Conservation (phyloP, 2,797 vertebrate species). For the Pseudochaenichthys georgianus region DNA sequence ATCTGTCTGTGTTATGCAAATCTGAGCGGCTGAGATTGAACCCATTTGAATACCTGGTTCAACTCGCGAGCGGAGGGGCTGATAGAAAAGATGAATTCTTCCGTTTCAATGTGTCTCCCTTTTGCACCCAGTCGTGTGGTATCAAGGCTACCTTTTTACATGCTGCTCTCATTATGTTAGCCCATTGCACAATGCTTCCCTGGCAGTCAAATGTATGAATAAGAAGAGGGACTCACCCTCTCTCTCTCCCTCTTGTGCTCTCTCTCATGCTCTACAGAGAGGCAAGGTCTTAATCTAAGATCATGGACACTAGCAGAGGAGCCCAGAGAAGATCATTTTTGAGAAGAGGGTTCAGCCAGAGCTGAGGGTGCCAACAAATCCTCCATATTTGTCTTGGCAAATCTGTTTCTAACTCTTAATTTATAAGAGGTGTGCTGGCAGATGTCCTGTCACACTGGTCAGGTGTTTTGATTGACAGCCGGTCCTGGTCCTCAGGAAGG, state of each 20-base stretch:
- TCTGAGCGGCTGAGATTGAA: conserved; percentile 83
- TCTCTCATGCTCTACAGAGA: conserved; percentile 46
- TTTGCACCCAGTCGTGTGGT: conserved; percentile 74
- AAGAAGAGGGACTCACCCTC: conserved; percentile 58
- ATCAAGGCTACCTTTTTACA: conserved; percentile 86
- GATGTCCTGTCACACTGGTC: conserved; percentile 21
- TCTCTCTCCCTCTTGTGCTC: conserved; percentile 27
- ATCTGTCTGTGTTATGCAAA: conserved; percentile 85
- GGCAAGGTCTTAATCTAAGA: conserved; percentile 67
- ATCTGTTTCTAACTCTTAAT: conserved; percentile 17
- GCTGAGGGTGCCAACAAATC: conserved; percentile 56
- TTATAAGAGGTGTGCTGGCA: background rate
- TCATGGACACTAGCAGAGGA: conserved; percentile 70
- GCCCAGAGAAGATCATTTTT: conserved; percentile 56
- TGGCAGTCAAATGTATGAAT: conserved; percentile 74
- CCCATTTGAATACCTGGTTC: conserved; percentile 82
- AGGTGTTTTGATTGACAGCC: conserved; percentile 69
- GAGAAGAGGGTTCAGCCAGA: conserved; percentile 55
- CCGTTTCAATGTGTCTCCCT: conserved; percentile 78
- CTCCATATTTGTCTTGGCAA: conserved; percentile 8
- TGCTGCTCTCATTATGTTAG: conserved; percentile 80
- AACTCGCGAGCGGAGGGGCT: conserved; percentile 71
- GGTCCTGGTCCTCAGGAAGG: conserved; percentile 31
- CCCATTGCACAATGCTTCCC: conserved; percentile 75
- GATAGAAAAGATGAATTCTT: conserved; percentile 82